Conservation (phyloP, 2,113 vertebrate species). For the Leucoraja erinaceus region DNA sequence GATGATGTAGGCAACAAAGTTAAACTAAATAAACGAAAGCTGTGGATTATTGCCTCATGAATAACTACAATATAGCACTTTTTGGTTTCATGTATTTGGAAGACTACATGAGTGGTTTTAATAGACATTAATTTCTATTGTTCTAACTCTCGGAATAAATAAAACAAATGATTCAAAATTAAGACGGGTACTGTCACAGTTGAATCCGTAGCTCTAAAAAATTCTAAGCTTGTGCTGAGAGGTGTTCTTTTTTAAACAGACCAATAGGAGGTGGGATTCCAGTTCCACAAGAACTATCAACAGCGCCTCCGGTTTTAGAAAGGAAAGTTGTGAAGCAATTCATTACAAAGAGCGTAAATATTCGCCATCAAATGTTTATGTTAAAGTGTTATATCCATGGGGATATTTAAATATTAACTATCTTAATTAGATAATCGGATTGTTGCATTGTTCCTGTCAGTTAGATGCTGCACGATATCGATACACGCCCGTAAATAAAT, state of each 20-base stretch:
- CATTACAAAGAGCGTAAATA: neutral
- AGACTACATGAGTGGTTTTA: neutral
- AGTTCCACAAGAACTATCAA: constrained; percentile 7
- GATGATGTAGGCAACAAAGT: neutral
- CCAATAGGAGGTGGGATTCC: constrained; percentile 10
- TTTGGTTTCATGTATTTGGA: neutral
- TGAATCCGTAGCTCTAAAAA: neutral
- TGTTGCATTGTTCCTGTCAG: neutral
- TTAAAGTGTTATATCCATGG: neutral
- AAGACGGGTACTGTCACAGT: neutral
- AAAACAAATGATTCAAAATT: neutral
- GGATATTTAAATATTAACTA: neutral
- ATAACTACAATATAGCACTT: neutral
- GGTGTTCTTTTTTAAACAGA: constrained; percentile 6
- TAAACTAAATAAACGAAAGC: neutral
- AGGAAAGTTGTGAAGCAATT: too few relatives aligned
- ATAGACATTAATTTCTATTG: neutral
- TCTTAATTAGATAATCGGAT: neutral
- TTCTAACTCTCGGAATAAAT: neutral
- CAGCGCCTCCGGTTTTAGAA: constrained; percentile 3
- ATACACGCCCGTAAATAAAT: neutral
- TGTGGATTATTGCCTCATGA: neutral
- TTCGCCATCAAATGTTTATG: neutral
- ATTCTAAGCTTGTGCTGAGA: neutral
- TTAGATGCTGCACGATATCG: neutral